Evolutionary conservation across 2,797 vertebrate genomes (phyloP).

Genomic region (Numenius phaeopus): DNA sequence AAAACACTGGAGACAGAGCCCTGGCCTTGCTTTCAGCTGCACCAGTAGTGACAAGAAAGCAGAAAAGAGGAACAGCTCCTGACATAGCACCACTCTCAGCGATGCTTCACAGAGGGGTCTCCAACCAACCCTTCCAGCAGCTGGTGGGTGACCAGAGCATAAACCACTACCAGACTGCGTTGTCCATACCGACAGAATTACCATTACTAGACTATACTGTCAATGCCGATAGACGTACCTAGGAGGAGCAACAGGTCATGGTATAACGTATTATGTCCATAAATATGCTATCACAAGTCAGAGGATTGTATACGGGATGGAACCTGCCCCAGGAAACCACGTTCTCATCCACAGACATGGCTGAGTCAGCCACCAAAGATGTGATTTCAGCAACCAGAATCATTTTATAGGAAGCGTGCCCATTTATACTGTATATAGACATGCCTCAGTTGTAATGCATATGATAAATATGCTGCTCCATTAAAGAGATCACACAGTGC

Average conservation of each 20-base stretch:
- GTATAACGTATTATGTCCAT: neutral
- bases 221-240: neutral
- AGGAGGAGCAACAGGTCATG: neutral
- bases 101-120: neutral
- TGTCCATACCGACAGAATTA: neutral
- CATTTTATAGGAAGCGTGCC: neutral
- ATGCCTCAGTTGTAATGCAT: neutral
- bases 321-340: neutral
- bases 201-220: neutral
- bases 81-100: neutral
- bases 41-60: neutral
- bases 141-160: neutral
- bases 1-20: neutral
- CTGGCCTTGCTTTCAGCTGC: neutral
- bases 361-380: neutral
- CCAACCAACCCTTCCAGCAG: neutral
- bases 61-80: neutral
- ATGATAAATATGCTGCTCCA: accelerated
- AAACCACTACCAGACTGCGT: accelerated
- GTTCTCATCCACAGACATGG: accelerated
- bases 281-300: neutral
- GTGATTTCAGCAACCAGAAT: neutral
- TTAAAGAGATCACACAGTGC: neutral
- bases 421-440: neutral
- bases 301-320: neutral